Percentiles rank a stretch among this genome's conserved stretches.
phyloP scores from a whole-genome alignment of 1,140 invertebrate genomes.

The Megalonaias nervosa region DNA sequence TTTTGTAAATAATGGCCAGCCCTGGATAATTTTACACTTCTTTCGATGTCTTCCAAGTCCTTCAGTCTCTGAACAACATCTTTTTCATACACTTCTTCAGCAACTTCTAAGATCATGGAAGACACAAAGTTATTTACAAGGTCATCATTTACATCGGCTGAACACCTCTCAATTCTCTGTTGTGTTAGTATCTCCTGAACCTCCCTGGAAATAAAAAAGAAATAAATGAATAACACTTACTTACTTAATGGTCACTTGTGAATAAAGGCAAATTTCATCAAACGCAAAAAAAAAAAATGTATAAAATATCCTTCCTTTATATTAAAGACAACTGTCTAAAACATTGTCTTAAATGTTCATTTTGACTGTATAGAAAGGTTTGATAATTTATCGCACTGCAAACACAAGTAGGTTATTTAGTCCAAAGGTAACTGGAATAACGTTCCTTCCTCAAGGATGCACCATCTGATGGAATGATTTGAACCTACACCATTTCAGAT shows the following conservation, averaged over 20 bases:
- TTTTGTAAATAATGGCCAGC: constrained; percentile 41
- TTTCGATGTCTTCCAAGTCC: constrained; percentile 52
- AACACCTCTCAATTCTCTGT: constrained; percentile 44
- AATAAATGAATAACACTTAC: neutral
- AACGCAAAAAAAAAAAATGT: no score
- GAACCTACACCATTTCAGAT: no score
- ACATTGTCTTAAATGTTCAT: no score
- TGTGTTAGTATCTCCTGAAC: constrained; percentile 47
- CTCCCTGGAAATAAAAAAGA: constrained; percentile 41
- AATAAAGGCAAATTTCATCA: no score
- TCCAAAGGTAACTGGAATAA: no score
- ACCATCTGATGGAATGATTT: no score
- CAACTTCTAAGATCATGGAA: constrained; percentile 43
- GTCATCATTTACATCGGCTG: constrained; percentile 25
- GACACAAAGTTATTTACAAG: constrained; percentile 39
- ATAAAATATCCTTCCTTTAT: no score
- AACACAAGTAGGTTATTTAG: no score
- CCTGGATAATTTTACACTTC: constrained; percentile 45
- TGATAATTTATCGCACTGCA: no score
- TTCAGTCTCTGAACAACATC: constrained; percentile 62
- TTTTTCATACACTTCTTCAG: constrained; percentile 52
- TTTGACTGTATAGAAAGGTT: no score
- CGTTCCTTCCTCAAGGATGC: no score
- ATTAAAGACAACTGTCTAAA: no score
- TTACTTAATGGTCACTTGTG: neutral